Evolutionary conservation across 2,888 invertebrate species (phyloP).

Genomic region (Limnephilus rhombicus): DNA sequence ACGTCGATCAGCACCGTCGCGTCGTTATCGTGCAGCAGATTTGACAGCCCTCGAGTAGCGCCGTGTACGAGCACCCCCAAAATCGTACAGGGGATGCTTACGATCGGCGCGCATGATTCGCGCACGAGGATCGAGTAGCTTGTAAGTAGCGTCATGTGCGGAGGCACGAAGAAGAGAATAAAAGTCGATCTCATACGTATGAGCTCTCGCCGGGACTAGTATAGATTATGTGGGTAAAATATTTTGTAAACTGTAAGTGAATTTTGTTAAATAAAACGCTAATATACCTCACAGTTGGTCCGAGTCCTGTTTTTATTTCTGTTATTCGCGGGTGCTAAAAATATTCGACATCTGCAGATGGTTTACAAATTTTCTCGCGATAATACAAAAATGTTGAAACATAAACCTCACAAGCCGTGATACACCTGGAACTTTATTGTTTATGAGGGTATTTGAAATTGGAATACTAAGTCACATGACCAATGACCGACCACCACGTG

Average conservation of each 20-base stretch:
- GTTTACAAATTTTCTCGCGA: neutral
- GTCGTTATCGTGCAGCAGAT: too few relatives aligned
- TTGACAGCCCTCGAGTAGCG: too few relatives aligned
- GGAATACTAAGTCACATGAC: neutral
- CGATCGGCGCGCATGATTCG: too few relatives aligned
- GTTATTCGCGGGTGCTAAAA: neutral
- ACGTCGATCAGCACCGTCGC: too few relatives aligned
- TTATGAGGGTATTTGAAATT: neutral
- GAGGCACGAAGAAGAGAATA: too few relatives aligned
- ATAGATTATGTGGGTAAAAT: too few relatives aligned
- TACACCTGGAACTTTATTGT: slow-evolving; percentile 22
- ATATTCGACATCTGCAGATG: neutral
- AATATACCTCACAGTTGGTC: neutral
- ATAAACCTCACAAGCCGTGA: neutral
- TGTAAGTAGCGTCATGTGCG: too few relatives aligned
- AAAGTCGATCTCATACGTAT: too few relatives aligned
- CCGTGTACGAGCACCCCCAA: too few relatives aligned
- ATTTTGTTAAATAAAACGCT: neutral
- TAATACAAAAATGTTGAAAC: neutral
- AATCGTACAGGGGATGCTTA: too few relatives aligned
- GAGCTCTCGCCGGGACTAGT: too few relatives aligned
- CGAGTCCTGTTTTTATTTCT: neutral
- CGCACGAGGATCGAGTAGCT: too few relatives aligned
- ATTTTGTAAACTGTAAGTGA: neutral
- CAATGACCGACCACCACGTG: neutral